Evolutionary conservation across 2,888 invertebrate genomes (phyloP).

Genomic region (Scaptomyza flava): DNA sequence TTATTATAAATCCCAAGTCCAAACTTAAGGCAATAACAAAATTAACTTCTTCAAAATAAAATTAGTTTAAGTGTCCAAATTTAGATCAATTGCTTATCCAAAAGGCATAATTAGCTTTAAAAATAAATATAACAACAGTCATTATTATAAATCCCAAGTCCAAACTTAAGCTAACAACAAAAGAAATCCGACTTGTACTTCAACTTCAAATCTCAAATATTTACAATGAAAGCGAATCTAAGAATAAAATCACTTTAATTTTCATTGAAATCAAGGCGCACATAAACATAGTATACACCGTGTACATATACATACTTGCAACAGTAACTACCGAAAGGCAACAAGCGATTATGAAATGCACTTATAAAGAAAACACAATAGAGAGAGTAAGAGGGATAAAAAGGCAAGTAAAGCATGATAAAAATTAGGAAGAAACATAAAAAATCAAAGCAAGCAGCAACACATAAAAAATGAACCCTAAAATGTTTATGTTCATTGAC

Average conservation of each 20-base stretch:
- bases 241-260: slow-evolving; percentile 43
- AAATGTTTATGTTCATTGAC: slow-evolving; percentile 67
- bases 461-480: slow-evolving; percentile 73
- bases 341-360: slow-evolving; percentile 63
- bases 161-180: slow-evolving; percentile 9
- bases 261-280: slow-evolving; percentile 41
- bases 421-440: slow-evolving; percentile 10
- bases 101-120: slow-evolving; percentile 17
- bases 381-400: neutral
- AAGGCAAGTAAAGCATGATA: slow-evolving; percentile 3
- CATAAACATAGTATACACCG: slow-evolving; percentile 9
- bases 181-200: slow-evolving; percentile 40
- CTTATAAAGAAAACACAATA: slow-evolving; percentile 24
- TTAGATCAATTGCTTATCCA: slow-evolving; percentile 26
- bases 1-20: slow-evolving; percentile 9
- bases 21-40: slow-evolving; percentile 12
- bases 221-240: slow-evolving; percentile 18
- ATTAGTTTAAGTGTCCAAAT: slow-evolving; percentile 5
- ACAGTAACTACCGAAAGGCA: slow-evolving; percentile 33
- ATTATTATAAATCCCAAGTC: slow-evolving; percentile 11
- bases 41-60: neutral
- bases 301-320: slow-evolving; percentile 17
- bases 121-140: slow-evolving; percentile 12
- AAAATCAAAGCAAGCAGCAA: slow-evolving; percentile 50
- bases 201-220: slow-evolving; percentile 31